Base-by-base conservation (phyloP, 2,113 vertebrate genomes). In the Microcebus murinus region DNA sequence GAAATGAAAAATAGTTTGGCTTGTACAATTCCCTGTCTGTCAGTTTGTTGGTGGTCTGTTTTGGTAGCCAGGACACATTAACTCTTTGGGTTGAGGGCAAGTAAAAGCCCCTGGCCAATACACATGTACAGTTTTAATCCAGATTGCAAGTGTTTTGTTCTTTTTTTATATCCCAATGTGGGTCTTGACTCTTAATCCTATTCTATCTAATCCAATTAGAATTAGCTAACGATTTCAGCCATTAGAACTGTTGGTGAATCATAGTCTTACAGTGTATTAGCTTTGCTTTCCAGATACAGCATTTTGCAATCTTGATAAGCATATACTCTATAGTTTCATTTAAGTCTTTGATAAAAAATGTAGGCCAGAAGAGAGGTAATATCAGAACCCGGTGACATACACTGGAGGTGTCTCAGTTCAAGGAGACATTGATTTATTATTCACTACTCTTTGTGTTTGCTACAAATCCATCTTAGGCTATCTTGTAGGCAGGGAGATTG, bases 371-470 rank as follows among this genome's bases (percentile, higher is more conserved):
- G 18, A 90, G 74, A 93, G 95, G 80, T 71, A 52, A 21, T 67
- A 39, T 67, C 36, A 71, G 84, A 73, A 34, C 3, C 1, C 29
- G 21, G 31, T 92, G 84, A 48, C 25, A 31, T 73, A 77, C 36
- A 52, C 45, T 42, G 65, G 50, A 92, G 42, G 27, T 70, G 27
- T 70, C 80, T 96, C 65, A 34, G 79, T 84, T 55, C 20, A n/a
- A 70, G 81, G 50, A 65, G 81, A 77, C 29, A 25, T 13, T 73
- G 88, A 90, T 95, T 52, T 94, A 92, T 80, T 93, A 73, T 50
- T 96, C 79, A 45, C 8, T 12, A 14, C 52, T 59, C 73, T 94
- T 74, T 15, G 55, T 45, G 57, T 91, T 76, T 81, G 87, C 81
- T 39, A n/a, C 39, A 91, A 48, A 96, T 87, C 73, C 71, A 9